Percentiles rank a stretch among this genome's conserved stretches.
These are phyloP conservation scores for Tangara arthus DNA, from an alignment of 2,797 vertebrate genomes.

Conservation along the genomic window DNA sequence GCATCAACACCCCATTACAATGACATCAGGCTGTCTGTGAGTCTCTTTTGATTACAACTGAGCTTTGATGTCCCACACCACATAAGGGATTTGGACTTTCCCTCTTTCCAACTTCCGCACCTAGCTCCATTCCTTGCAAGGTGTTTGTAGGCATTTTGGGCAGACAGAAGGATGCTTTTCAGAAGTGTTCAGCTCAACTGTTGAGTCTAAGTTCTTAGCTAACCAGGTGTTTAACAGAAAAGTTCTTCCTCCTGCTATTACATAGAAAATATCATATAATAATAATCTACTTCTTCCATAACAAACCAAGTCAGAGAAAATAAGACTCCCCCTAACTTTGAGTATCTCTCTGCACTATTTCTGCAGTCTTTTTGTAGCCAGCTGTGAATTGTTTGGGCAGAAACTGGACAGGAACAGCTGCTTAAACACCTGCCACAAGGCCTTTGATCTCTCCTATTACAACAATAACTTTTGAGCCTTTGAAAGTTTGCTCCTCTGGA, in stretches of 20 bases:
- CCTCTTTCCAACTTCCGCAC: not conserved
- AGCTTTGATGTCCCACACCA: not conserved
- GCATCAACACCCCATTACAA: not conserved
- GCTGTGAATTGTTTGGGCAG: not conserved
- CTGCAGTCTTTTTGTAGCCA: not conserved
- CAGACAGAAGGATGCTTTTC: not conserved
- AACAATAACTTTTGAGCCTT: not conserved
- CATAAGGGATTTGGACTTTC: not conserved
- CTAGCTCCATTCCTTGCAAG: not conserved
- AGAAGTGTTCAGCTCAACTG: not conserved
- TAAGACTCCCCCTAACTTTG: not conserved
- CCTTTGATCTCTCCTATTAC: constrained; percentile 30
- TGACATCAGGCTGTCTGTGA: not conserved
- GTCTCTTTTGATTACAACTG: not conserved
- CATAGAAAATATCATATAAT: not conserved
- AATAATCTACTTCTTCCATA: not conserved
- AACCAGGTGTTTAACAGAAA: not conserved
- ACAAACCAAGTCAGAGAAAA: not conserved
- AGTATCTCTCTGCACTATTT: not conserved
- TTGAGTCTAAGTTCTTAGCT: not conserved
- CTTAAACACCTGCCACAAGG: constrained; percentile 25
- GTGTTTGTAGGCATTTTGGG: not conserved
- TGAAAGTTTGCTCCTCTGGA: not conserved
- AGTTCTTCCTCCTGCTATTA: not conserved
- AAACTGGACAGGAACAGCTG: constrained; percentile 23